Percentiles rank a stretch among this genome's conserved stretches.
These are phyloP conservation scores for Hirtodrosophila histrioides DNA, from an alignment of 2,888 invertebrate genomes.

Conservation along the genomic window DNA sequence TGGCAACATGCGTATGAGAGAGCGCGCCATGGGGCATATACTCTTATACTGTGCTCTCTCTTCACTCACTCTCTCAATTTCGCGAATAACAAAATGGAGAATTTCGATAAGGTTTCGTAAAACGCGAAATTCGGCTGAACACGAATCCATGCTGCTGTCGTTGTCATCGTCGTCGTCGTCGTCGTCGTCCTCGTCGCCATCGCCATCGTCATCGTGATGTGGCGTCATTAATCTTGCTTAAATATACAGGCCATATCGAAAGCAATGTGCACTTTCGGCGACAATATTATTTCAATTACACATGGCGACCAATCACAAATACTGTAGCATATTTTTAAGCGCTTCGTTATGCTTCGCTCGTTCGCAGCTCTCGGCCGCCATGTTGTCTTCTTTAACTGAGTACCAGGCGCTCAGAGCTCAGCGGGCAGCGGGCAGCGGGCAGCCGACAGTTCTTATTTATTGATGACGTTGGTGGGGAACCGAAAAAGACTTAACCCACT, in stretches of 20 bases:
- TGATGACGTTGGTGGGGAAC: constrained; percentile 5
- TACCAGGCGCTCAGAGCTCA: constrained; percentile 7
- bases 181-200: too few species aligned
- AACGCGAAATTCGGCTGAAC: constrained; percentile 14
- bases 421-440: background rate
- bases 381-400: background rate
- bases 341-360: constrained; percentile 1
- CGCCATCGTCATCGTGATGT: constrained; percentile 22
- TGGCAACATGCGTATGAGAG: constrained; percentile 22
- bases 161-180: too few species aligned
- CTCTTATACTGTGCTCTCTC: constrained; percentile 33
- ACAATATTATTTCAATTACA: constrained; percentile 61
- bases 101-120: constrained; percentile 20
- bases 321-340: constrained; percentile 9
- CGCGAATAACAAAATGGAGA: constrained; percentile 16
- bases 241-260: constrained; percentile 51
- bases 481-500: constrained; percentile 25
- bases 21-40: constrained; percentile 1
- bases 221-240: constrained; percentile 51
- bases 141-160: constrained; percentile 9
- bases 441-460: constrained; percentile 11
- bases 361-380: background rate
- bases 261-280: constrained; percentile 51
- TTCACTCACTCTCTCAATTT: background rate
- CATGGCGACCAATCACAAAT: constrained; percentile 18